Conservation (phyloP, 2,797 vertebrate genomes). For the Lerista edwardsae region DNA sequence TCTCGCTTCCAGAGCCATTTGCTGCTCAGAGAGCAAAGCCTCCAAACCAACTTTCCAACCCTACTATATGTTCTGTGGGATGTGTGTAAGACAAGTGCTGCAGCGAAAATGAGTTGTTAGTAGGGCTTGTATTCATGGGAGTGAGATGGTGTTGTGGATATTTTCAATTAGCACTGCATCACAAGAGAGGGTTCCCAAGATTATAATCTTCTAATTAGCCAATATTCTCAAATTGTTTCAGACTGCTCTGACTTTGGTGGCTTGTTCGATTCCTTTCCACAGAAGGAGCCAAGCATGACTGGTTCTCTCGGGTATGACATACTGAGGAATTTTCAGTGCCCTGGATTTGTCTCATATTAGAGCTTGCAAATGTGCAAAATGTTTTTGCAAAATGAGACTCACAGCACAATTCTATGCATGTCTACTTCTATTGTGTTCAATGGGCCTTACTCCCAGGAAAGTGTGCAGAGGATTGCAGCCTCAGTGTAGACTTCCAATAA, state of each 20-base stretch:
- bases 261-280: slow-evolving; percentile 16
- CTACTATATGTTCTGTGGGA: not conserved
- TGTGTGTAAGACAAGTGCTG: not conserved
- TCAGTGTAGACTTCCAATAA: too few species aligned
- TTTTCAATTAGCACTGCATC: slow-evolving; percentile 21
- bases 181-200: slow-evolving; percentile 7
- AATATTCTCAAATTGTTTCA: slow-evolving; percentile 10
- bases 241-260: slow-evolving; percentile 9
- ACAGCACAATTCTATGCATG: too few species aligned
- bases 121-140: not conserved
- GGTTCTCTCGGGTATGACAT: not conserved
- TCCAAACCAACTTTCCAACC: too few species aligned
- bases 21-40: too few species aligned
- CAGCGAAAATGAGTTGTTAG: not conserved
- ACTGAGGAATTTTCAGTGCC: not conserved
- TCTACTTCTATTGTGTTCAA: too few species aligned
- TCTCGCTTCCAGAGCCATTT: too few species aligned
- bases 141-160: slow-evolving; percentile 2
- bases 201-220: slow-evolving; percentile 15
- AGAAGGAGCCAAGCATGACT: not conserved
- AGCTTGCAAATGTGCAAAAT: not conserved
- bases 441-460: too few species aligned
- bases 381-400: too few species aligned
- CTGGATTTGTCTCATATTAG: not conserved
- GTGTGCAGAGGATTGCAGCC: too few species aligned